Base-by-base conservation (phyloP, 2,888 invertebrate species). In the Dorcus hopei region DNA sequence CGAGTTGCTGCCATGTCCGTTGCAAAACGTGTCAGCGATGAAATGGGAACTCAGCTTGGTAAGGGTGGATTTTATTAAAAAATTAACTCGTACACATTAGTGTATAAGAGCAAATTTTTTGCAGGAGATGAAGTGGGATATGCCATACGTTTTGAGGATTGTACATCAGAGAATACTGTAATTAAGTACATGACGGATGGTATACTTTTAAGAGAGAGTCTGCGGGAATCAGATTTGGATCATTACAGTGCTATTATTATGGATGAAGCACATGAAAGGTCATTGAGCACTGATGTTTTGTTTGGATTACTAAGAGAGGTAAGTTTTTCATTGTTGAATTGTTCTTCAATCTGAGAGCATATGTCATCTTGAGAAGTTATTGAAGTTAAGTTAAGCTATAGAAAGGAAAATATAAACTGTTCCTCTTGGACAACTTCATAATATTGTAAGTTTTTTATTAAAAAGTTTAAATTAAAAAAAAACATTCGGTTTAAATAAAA, bases 121-220 rank as follows among this genome's bases (percentile, higher is more conserved):
- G 19, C 71, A 87, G 87, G 90, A 9, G 91, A 95, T 63, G 94
- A 96, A 74, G 93, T 99, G 7, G 99, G 99, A 9, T 99, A 99
- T 80, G 97, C 98, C 16, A 99, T 99, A 75, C 94, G 99, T 71
- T 99, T 99, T 81, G 99, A 99, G 77, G 99, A 99, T 80, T 98
- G 98, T 77, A 99, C 99, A 0, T 91, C 93, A 0, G 94, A 96
- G 63, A 86, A 89, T 77, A 95, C 95, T 0, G 90, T 95, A 26
- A 95, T 96, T 64, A 95, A 95, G 78, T 99, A 99, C 79, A 99
- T 99, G 99, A 99, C 99, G 0, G 99, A 99, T 80, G 99, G 99
- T 80, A 99, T 99, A 71, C 80, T 99, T 48, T 82, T 99, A 19
- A 84, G 99, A 59, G 99, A 99, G 78, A 98, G 97, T 52, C 83